Evolutionary conservation across 2,888 invertebrate species (phyloP), one percentile per base, ranked within the genome.

Genomic region (Keiferia lycopersicella): DNA sequence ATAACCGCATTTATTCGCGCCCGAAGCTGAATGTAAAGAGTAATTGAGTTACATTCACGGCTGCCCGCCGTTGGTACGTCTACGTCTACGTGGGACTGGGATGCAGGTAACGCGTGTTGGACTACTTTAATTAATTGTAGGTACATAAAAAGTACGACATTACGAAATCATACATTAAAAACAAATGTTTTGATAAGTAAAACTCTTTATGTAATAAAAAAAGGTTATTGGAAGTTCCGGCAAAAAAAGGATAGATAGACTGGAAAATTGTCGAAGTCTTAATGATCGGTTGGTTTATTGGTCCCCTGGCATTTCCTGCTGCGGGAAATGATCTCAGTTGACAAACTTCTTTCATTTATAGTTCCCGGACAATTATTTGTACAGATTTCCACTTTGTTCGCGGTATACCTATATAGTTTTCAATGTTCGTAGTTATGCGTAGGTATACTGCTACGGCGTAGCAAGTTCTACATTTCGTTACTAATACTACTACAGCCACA

Each of bases 1-100:
- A 86, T 84, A 87, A 87, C 84, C 84, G 73, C 84, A 83, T 88
- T 88, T 81, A 82, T 82, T 71, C 81, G 74, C 75, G 81, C 82
- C 80, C 82, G 77, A 74, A 77, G 73, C 79, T 79, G 83, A 76
- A 83, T 86, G 82, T 86, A 81, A 84, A 87, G 83, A 77, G 77
- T 86, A 88, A 90, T 88, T 81, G 79, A 85, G 82, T 89, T 88
- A 87, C 83, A 78, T 80, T 78, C 74, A 73, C 69, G 73, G 72
- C 77, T 66, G 39, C 34, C 18, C 0, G 14, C 18, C 61, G 14
- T 11, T 12, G 10, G 26, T 16, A 48, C 34, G 34, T 34, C 34
- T 34, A 34, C 34, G 34, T 34, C 34, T 34, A 34, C 12, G 61
- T 18, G 73, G 66, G 72, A 58, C 65, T 34, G 56, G 61, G 62